Conservation (phyloP, 2,797 vertebrate genomes). For the Semaprochilodus insignis region DNA sequence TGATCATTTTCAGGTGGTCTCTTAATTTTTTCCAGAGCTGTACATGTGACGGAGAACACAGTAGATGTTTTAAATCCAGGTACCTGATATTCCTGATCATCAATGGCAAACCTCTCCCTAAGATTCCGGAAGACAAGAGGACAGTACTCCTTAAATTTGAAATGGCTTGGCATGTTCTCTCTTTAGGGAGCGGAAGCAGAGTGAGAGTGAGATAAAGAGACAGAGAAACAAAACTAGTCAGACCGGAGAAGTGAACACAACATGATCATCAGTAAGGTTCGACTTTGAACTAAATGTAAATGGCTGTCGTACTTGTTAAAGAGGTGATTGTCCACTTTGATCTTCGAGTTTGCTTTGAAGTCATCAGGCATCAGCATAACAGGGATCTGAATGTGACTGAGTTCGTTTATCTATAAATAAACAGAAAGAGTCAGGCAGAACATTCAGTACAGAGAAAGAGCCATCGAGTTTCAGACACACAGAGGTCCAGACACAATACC, state of each 20-base stretch:
- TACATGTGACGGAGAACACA: too few species aligned
- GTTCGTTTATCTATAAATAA: slow-evolving; percentile 92
- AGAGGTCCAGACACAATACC: neutral
- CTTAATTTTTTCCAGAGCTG: too few species aligned
- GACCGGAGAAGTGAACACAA: neutral
- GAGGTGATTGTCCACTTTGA: slow-evolving; percentile 99
- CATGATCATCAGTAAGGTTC: neutral
- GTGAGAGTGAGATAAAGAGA: slow-evolving; percentile 6
- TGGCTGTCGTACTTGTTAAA: slow-evolving; percentile 93
- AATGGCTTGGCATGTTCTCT: slow-evolving; percentile 99
- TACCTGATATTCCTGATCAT: slow-evolving; percentile 99
- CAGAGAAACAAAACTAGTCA: slow-evolving; percentile 4
- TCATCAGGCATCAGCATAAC: slow-evolving; percentile 99
- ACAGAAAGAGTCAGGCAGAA: neutral
- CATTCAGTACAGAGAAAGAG: neutral
- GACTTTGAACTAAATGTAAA: neutral
- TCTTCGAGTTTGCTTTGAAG: slow-evolving; percentile 99
- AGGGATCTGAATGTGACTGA: slow-evolving; percentile 98
- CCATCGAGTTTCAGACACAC: neutral
- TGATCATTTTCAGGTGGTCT: too few species aligned
- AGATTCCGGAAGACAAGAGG: slow-evolving; percentile 99
- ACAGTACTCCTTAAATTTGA: slow-evolving; percentile 99
- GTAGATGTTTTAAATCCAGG: slow-evolving; percentile 18
- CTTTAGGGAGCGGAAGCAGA: slow-evolving; percentile 68
- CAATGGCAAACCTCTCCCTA: slow-evolving; percentile 95